Conservation (phyloP, 1,140 invertebrate species). For the Stegodyphus dumicola region DNA sequence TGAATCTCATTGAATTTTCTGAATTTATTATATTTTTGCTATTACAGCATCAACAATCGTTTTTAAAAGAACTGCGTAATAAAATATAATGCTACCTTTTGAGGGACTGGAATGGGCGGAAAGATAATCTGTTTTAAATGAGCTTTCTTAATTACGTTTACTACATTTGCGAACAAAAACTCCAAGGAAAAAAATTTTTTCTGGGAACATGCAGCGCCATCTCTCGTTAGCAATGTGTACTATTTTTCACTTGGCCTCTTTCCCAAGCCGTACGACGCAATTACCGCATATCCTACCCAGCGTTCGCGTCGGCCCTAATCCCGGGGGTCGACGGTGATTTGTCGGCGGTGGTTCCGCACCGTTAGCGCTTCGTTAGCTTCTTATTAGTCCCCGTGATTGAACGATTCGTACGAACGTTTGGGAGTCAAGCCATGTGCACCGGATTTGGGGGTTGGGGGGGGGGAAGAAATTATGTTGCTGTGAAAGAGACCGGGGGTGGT, state of each 20-base stretch:
- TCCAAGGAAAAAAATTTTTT: too few relatives aligned
- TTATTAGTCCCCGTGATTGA: conserved; percentile 57
- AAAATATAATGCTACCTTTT: too few relatives aligned
- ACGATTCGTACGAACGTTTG: background rate
- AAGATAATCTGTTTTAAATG: too few relatives aligned
- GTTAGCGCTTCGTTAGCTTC: conserved; percentile 60
- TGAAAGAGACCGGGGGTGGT: background rate
- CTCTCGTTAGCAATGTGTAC: background rate
- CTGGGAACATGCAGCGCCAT: conserved; percentile 8
- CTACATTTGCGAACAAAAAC: too few relatives aligned
- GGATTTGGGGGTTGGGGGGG: conserved; percentile 6
- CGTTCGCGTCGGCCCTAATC: background rate
- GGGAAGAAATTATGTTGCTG: background rate
- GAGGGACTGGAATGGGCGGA: too few relatives aligned
- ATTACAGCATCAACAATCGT: too few relatives aligned
- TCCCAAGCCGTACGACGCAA: too few relatives aligned
- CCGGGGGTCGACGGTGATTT: conserved; percentile 43
- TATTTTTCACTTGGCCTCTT: background rate
- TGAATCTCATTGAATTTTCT: too few relatives aligned
- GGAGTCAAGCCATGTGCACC: conserved; percentile 33
- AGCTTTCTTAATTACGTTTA: too few relatives aligned
- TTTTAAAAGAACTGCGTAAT: too few relatives aligned
- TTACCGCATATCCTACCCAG: too few relatives aligned
- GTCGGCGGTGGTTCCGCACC: conserved; percentile 47
- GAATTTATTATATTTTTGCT: too few relatives aligned